Evolutionary conservation across 2,888 invertebrate species (phyloP).

Genomic region (Rhagonycha lutea): DNA sequence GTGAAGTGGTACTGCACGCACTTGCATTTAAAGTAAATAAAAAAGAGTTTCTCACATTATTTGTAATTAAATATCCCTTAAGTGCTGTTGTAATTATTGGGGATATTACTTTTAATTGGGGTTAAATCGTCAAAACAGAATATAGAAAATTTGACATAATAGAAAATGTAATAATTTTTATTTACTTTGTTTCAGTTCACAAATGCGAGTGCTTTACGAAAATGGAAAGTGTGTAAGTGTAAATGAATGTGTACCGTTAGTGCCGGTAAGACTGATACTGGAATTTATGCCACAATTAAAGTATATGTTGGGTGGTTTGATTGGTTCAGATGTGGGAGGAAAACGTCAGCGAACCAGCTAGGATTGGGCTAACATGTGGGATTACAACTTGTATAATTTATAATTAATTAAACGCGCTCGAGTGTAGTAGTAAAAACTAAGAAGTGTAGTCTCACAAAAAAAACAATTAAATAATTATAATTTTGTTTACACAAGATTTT

Average conservation of each 20-base stretch:
- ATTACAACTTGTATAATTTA: constrained; percentile 33
- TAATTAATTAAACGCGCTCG: background rate
- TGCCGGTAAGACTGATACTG: constrained; percentile 82
- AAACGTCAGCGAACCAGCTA: constrained; percentile 65
- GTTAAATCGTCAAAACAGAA: no score
- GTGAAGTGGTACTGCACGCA: no score
- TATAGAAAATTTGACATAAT: no score
- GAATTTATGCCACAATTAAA: constrained; percentile 86
- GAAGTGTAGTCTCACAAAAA: background rate
- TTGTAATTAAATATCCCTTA: no score
- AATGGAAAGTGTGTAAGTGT: constrained; percentile 74
- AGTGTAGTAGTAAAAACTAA: background rate
- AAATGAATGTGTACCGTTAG: constrained; percentile 75
- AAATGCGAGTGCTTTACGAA: constrained; percentile 76
- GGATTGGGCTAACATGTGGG: constrained; percentile 59
- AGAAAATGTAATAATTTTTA: background rate
- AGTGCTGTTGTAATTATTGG: no score
- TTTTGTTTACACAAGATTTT: background rate
- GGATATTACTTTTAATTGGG: no score
- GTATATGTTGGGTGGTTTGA: constrained; percentile 72
- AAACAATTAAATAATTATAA: background rate
- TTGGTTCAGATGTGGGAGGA: constrained; percentile 50
- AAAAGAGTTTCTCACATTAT: no score
- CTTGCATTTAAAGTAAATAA: no score
- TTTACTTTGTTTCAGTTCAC: constrained; percentile 49